Base-by-base conservation (phyloP, 2,113 vertebrate genomes). In the Prochilodus magdalenae region DNA sequence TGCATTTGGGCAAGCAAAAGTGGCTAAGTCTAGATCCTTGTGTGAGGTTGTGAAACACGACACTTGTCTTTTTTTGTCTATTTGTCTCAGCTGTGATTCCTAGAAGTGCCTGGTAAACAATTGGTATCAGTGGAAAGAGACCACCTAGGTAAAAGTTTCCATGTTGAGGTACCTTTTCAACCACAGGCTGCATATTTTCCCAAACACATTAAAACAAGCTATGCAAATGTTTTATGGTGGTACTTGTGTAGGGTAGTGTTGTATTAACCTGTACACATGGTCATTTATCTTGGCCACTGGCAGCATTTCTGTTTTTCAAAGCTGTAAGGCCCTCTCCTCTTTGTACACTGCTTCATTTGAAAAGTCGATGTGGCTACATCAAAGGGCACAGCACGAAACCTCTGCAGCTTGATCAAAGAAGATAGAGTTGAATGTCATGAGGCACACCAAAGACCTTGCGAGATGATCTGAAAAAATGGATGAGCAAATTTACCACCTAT, bases 121-220 rank as follows among this genome's bases (percentile, higher is more conserved):
- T 87, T 83, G 85, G 87, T 90, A 92, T 87, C 67, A 85, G 84
- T 86, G 89, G 92, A 90, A 93, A 90, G 87, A 89, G 93, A 94
- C 93, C 94, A 94, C 94, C 94, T 93, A 94, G 89, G 92, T 91
- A 88, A 79, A 91, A 91, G 91, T 94, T 93, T 94, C 94, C 92
- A 93, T 89, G 85, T 89, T 85, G 89, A 91, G 90, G 90, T 91
- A 90, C 90, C 88, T 93, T 91, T 89, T 90, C 86, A 91, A 92
- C 89, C 86, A 70, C 22, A 87, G 81, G 87, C 81, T 15, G 65
- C 79, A 89, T 67, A 91, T 89, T 91, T 93, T 93, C 91, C 92
- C 87, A 94, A 94, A 94, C 93, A 93, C 92, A 91, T 92, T 92
- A 90, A 92, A 93, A 91, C 90, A 89, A 92, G 92, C 90, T 91